Evolutionary conservation across 2,113 vertebrate genomes (phyloP), one percentile per base, ranked within the genome.

Genomic region (Thryonomys swinderianus): DNA sequence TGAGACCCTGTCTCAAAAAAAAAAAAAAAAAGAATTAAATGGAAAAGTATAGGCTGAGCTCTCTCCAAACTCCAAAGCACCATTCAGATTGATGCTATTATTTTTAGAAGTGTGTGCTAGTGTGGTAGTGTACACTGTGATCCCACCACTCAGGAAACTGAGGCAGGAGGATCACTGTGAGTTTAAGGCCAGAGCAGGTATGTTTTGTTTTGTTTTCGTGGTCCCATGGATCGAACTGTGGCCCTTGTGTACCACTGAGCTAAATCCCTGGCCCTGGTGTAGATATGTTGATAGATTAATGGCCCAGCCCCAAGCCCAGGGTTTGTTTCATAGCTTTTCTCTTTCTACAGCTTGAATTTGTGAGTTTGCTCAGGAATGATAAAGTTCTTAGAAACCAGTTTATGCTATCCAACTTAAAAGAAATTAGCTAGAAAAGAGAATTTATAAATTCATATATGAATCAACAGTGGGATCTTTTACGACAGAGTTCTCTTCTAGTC

Each of bases 1-100:
- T n/a, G n/a, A n/a, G n/a, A n/a, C n/a, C n/a, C n/a, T n/a, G n/a
- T n/a, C n/a, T n/a, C n/a, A n/a, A n/a, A n/a, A n/a, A n/a, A n/a
- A n/a, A n/a, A n/a, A n/a, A n/a, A n/a, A n/a, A n/a, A n/a, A 62
- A 57, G 23, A 93, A 85, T 85, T 67, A 83, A 78, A 57, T 86
- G 84, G 51, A 48, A 53, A 76, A 48, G 11, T 2, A 1, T 10
- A 79, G n/a, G 27, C 17, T 10, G 37, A 27, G 53, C 81, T 10
- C 1, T 40, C 93, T 81, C 27, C 59, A 45, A 81, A 45, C 76
- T 13, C 1, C 21, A 11, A 67, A 81, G 61, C 27, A 40, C 67
- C 32, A 1, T 80, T 73, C 42, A 34, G 71, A 48, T 27, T 0
- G 30, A 37, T 45, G 64, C 25, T 21, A 2, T 83, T 61, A 2